phyloP scores from a whole-genome alignment of 2,113 vertebrate species.

The Neodontobutis hainanensis region DNA sequence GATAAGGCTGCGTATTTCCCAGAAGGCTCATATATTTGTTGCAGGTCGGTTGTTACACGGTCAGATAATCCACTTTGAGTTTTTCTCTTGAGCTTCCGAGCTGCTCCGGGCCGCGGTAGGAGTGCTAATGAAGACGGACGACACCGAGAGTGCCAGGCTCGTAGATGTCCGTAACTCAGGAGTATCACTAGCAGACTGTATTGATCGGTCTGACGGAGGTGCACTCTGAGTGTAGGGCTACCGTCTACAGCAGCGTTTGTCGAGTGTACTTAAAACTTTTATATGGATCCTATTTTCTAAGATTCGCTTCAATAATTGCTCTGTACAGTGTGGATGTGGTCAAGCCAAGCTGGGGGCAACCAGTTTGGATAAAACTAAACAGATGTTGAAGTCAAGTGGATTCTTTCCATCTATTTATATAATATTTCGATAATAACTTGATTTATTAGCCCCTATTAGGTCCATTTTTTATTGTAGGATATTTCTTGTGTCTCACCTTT shows the following conservation, averaged over 20 bases:
- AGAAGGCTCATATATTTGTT: slow-evolving; percentile 21
- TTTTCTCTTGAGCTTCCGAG: slow-evolving; percentile 13
- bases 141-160: slow-evolving; percentile 16
- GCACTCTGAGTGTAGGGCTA: not conserved
- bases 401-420: no score
- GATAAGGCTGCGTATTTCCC: slow-evolving; percentile 30
- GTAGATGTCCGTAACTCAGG: slow-evolving; percentile 24
- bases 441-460: no score
- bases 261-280: not conserved
- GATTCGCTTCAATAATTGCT: no score
- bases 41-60: slow-evolving; percentile 20
- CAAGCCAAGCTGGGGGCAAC: no score
- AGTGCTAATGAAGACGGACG: slow-evolving; percentile 58
- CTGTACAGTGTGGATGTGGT: no score
- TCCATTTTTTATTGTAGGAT: no score
- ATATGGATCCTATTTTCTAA: no score
- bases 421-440: no score
- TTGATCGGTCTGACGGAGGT: slow-evolving; percentile 10
- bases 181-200: slow-evolving; percentile 45
- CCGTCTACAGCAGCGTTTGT: not conserved
- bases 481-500: no score
- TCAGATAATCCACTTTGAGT: slow-evolving; percentile 56
- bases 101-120: slow-evolving; percentile 1
- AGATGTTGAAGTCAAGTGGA: no score
- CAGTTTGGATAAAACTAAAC: no score